A percentile compares a stretch with the other conserved stretches of the same genome.
Evolutionary conservation across 2,797 vertebrate species (phyloP).

Genomic region (Molothrus aeneus): DNA sequence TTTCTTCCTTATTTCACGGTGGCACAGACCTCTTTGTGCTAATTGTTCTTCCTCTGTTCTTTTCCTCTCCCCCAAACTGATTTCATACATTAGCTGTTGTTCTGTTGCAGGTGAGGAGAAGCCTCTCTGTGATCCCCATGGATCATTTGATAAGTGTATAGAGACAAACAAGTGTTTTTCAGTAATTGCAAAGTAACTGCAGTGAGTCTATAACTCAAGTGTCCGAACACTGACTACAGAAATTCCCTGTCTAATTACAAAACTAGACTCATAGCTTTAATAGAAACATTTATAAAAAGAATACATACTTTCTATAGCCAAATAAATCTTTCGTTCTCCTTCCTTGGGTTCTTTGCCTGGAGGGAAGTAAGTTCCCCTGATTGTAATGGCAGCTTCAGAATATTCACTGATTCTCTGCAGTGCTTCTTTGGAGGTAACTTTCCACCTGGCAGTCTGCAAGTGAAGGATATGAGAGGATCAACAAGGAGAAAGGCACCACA

Average conservation of each 20-base stretch:
- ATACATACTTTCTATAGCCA: slow-evolving; percentile 96
- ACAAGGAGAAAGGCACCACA: background rate
- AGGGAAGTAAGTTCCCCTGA: slow-evolving; percentile 97
- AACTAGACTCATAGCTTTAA: background rate
- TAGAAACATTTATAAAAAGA: background rate
- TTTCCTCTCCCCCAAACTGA: background rate
- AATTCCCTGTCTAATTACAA: background rate
- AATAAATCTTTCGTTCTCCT: slow-evolving; percentile 97
- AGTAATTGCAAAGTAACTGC: background rate
- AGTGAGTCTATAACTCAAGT: background rate
- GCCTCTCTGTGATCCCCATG: background rate
- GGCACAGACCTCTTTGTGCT: background rate
- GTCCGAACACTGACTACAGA: background rate
- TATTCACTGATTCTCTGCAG: slow-evolving; percentile 98
- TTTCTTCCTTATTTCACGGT: background rate
- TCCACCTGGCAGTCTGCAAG: slow-evolving; percentile 95
- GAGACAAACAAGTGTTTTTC: background rate
- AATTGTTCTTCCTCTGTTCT: background rate
- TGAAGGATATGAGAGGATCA: background rate
- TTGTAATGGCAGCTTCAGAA: slow-evolving; percentile 98
- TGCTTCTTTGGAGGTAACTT: slow-evolving; percentile 98
- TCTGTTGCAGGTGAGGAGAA: background rate
- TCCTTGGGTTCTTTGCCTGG: slow-evolving; percentile 99
- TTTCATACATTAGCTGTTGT: background rate
- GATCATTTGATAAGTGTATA: background rate